Conservation (phyloP, 2,797 vertebrate genomes). For the Petrocephalus sullivani region DNA sequence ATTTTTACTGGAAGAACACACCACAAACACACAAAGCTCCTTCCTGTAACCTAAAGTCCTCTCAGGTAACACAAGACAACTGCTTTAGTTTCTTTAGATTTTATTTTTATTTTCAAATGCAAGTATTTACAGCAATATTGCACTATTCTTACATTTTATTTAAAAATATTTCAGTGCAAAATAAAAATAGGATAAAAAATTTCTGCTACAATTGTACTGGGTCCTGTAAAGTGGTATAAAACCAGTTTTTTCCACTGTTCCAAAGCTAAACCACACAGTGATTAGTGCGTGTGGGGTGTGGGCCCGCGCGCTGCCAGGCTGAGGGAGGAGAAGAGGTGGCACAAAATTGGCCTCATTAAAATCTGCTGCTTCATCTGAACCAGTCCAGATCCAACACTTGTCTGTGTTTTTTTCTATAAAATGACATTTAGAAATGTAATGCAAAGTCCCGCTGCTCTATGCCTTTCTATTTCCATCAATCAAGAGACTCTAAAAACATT, state of each 20-base stretch:
- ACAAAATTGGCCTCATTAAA: neutral
- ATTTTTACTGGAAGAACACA: neutral
- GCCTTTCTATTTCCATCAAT: neutral
- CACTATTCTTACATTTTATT: constrained; percentile 61
- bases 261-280: constrained; percentile 53
- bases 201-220: constrained; percentile 85
- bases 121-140: constrained; percentile 83
- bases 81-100: neutral
- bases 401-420: neutral
- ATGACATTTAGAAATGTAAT: neutral
- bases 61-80: neutral
- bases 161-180: constrained; percentile 79
- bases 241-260: constrained; percentile 46
- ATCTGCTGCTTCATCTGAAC: neutral
- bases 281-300: constrained; percentile 35
- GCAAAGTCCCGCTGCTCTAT: neutral
- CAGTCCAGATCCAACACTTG: neutral
- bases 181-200: constrained; percentile 66
- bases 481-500: neutral
- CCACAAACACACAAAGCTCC: neutral
- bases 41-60: neutral
- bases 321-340: neutral
- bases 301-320: neutral
- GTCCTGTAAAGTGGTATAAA: constrained; percentile 67
- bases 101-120: constrained; percentile 45